Conservation (phyloP, 2,888 invertebrate species). For the Pyrrhia umbra region DNA sequence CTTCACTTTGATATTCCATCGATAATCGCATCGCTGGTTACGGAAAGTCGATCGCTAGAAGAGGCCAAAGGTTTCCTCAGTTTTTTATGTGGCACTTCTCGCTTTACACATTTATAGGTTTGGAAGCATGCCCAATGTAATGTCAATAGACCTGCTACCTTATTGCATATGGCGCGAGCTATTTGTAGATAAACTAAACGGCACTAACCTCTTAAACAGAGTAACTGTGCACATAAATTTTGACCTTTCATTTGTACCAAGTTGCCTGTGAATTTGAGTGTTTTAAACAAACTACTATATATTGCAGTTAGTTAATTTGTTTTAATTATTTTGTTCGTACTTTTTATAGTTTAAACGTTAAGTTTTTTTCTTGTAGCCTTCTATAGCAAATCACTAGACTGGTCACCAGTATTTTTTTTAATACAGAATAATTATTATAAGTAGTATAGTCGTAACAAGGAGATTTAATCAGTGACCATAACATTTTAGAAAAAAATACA, state of each 20-base stretch:
- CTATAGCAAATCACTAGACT: too few species aligned
- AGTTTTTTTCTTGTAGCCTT: too few species aligned
- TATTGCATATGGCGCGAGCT: slow-evolving; percentile 10
- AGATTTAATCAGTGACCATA: too few species aligned
- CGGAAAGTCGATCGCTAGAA: slow-evolving; percentile 7
- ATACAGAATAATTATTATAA: too few species aligned
- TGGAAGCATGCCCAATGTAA: slow-evolving; percentile 38
- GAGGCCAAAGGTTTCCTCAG: slow-evolving; percentile 19
- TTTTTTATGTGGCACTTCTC: slow-evolving; percentile 22
- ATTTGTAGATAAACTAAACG: slow-evolving; percentile 4
- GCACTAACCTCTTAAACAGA: background rate
- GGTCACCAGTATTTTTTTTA: too few species aligned
- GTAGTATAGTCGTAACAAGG: too few species aligned
- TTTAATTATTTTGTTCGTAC: background rate
- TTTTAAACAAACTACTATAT: too few species aligned
- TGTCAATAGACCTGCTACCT: slow-evolving; percentile 18
- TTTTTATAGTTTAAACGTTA: background rate
- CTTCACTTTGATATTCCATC: slow-evolving; percentile 13
- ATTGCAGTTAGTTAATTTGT: too few species aligned
- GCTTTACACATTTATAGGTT: slow-evolving; percentile 26
- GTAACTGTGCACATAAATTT: background rate
- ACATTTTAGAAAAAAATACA: background rate
- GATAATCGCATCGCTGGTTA: background rate
- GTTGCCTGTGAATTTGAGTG: background rate
- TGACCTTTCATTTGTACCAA: slow-evolving; percentile 1